Conservation (phyloP, 2,113 vertebrate species). For the Brachirus orientalis region DNA sequence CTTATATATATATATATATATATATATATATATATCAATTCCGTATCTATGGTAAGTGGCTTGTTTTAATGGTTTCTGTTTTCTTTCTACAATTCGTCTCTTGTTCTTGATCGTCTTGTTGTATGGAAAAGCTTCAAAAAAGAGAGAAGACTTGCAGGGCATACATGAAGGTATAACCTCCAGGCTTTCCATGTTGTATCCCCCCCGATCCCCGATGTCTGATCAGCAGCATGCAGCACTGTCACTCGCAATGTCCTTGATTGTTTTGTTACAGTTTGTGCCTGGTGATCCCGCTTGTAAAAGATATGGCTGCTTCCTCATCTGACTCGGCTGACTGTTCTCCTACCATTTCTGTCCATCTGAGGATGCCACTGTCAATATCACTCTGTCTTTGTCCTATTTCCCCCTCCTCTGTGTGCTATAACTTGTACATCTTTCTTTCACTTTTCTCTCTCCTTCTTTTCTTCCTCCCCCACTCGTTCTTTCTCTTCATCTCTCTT, state of each 20-base stretch:
- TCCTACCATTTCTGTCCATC: slow-evolving; percentile 51
- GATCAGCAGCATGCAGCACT: slow-evolving; percentile 72
- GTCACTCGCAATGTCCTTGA: slow-evolving; percentile 53
- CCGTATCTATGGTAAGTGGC: slow-evolving; percentile 59
- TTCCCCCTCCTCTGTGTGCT: slow-evolving; percentile 67
- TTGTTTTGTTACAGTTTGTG: slow-evolving; percentile 56
- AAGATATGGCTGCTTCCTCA: slow-evolving; percentile 69
- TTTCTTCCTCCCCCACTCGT: slow-evolving; percentile 25
- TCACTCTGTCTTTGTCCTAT: slow-evolving; percentile 56
- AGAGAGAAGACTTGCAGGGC: slow-evolving; percentile 99
- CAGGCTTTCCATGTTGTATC: slow-evolving; percentile 64
- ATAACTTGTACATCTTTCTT: slow-evolving; percentile 64
- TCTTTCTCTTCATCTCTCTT: slow-evolving; percentile 36
- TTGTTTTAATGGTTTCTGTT: slow-evolving; percentile 75
- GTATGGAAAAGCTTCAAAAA: slow-evolving; percentile 96
- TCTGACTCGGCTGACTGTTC: slow-evolving; percentile 77
- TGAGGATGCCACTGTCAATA: slow-evolving; percentile 60
- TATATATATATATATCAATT: slow-evolving; percentile 47
- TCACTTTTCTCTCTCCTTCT: slow-evolving; percentile 32
- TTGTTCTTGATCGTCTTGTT: slow-evolving; percentile 61
- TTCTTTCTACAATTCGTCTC: slow-evolving; percentile 68
- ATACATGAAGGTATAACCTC: slow-evolving; percentile 95
- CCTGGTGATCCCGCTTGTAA: slow-evolving; percentile 50
- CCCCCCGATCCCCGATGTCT: slow-evolving; percentile 35
- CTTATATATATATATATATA: too few species aligned